Evolutionary conservation across 2,113 vertebrate genomes (phyloP).

Genomic region (Otolemur garnettii): DNA sequence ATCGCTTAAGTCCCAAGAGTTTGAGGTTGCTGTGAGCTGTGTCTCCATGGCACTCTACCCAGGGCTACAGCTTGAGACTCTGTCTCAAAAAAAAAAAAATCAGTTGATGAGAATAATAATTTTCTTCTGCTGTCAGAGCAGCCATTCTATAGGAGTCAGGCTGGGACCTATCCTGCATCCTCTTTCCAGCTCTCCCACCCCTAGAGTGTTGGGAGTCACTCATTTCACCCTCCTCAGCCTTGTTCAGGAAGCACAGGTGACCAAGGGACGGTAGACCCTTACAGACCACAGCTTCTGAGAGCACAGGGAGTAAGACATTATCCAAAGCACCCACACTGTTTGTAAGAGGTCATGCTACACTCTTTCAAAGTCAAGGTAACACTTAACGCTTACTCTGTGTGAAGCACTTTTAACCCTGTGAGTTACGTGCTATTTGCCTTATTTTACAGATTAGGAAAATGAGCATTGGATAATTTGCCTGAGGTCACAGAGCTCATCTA

Average conservation of each 20-base stretch:
- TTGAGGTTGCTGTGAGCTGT: no score
- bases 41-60: no score
- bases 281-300: not conserved
- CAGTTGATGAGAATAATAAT: not conserved
- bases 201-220: not conserved
- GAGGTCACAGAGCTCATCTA: not conserved
- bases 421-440: not conserved
- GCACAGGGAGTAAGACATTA: not conserved
- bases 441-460: not conserved
- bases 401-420: not conserved
- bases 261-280: not conserved
- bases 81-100: not conserved
- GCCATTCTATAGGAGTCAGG: conserved; percentile 7
- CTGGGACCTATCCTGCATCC: not conserved
- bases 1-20: no score
- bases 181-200: not conserved
- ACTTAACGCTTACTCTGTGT: not conserved
- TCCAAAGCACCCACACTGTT: not conserved
- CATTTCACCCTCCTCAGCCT: not conserved
- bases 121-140: conserved; percentile 11
- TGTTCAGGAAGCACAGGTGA: not conserved
- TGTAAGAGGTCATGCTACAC: not conserved
- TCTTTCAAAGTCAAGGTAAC: not conserved
- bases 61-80: no score
- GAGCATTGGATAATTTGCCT: not conserved